Evolutionary conservation across 2,888 invertebrate species (phyloP), one percentile per base, ranked within the genome.

Genomic region (Pseudococcus longispinus): DNA sequence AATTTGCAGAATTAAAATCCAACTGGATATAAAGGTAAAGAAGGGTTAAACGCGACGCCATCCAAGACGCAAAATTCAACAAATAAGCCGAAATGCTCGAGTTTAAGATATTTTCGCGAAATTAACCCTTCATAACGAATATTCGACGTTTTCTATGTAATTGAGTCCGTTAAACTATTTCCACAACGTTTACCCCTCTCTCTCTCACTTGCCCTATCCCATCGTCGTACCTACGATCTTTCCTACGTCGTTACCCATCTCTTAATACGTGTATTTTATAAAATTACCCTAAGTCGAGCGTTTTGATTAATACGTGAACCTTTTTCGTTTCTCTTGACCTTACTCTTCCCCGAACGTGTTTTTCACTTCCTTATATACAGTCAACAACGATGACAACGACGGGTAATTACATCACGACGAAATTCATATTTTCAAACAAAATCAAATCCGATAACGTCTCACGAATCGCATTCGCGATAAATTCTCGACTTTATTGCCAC

Each of bases 161-260:
- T 74, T 37, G 74, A 74, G 74, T 74, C 74, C 74, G 74, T 74
- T 74, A 74, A 74, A 74, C 74, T 74, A 74, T 74, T 74, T 37
- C 74, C 32, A 60, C 60, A 74, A 74, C 74, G 29, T 74, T 74
- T 74, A 74, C 74, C 32, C 23, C 60, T 60, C n/a, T 55, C n/a
- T 23, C 55, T n/a, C 5, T 51, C 51, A 3, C 2, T n/a, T 51
- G 51, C n/a, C 9, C 20, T n/a, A 55, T 55, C 4, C 37, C 0
- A n/a, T n/a, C n/a, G n/a, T n/a, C n/a, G n/a, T n/a, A n/a, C n/a
- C n/a, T n/a, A n/a, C 15, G 55, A n/a, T n/a, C 1, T 15, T 8
- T 60, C 23, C 60, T 60, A 23, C 15, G 18, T 6, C n/a, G 51
- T 60, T n/a, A 60, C 20, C 60, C 23, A 23, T 23, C 60, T 60